Conservation (phyloP, 2,797 vertebrate genomes). For the Chaenodraco wilsoni region DNA sequence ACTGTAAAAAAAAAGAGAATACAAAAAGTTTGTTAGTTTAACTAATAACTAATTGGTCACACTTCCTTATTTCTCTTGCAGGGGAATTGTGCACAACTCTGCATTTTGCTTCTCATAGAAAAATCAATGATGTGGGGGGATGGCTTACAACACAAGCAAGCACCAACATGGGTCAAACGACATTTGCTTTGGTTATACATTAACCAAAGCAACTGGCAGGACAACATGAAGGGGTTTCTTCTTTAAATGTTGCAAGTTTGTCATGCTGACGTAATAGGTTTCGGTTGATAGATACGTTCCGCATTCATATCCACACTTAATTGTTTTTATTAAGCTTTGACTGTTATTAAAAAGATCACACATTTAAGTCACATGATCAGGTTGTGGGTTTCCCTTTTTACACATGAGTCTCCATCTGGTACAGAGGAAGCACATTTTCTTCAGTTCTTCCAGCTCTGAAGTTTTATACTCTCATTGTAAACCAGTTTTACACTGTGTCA, state of each 20-base stretch:
- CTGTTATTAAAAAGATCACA: background rate
- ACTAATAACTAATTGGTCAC: background rate
- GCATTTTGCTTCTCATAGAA: slow-evolving; percentile 5
- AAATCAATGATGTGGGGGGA: background rate
- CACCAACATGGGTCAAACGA: slow-evolving; percentile 14
- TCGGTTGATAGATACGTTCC: slow-evolving; percentile 23
- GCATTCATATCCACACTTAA: background rate
- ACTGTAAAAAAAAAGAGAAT: slow-evolving; percentile 40
- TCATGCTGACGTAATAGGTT: slow-evolving; percentile 35
- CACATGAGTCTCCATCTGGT: background rate
- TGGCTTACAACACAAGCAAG: slow-evolving; percentile 11
- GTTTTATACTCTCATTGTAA: background rate
- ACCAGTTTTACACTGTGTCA: background rate
- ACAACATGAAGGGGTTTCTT: slow-evolving; percentile 22
- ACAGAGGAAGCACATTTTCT: background rate
- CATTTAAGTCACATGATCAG: background rate
- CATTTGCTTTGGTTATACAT: slow-evolving; percentile 64
- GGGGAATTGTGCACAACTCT: background rate
- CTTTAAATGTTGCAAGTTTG: slow-evolving; percentile 13
- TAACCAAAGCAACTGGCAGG: slow-evolving; percentile 54
- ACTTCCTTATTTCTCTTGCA: background rate
- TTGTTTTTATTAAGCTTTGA: background rate
- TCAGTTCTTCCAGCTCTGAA: background rate
- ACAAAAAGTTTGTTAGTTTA: slow-evolving; percentile 15
- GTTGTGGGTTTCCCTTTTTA: background rate